Evolutionary conservation across 2,797 vertebrate genomes (phyloP), one percentile per base, ranked within the genome.

Genomic region (Myripristis jacobus): DNA sequence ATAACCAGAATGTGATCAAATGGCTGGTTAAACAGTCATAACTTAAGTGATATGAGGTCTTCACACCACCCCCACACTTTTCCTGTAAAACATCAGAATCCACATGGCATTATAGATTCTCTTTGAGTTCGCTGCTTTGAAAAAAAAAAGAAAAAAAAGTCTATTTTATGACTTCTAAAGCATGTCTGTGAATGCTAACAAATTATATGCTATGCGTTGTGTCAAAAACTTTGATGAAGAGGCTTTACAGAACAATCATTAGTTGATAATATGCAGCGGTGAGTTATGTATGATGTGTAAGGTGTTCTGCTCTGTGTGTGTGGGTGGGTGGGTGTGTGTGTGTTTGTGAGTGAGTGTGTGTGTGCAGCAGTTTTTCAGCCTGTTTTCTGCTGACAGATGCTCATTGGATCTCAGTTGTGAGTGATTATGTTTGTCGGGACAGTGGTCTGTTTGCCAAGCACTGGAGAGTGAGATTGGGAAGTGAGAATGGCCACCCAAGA

Each of bases 401-500:
- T 80, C 66, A 50, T 50, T 68, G 84, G 82, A 81, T 81, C 75
- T 59, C 64, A 47, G 64, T 74, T 55, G 70, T 62, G 75, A 80
- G 72, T 83, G 88, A 90, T 90, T 84, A 83, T 80, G 80, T 89
- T 90, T 89, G 85, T 88, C 84, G 86, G 78, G 73, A 83, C 43
- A 56, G 53, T 48, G 72, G 77, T 68, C 72, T 85, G 86, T 90
- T 90, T 90, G 87, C 73, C 5, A 68, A 87, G 83, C 84, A 71
- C 63, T 73, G 75, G 71, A 84, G 82, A 88, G 86, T 73, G 80
- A 87, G 85, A 86, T 89, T 83, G 87, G 62, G 47, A 74, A 73
- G 75, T 73, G 84, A 82, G 77, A 89, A 88, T 78, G 65, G 81
- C 75, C 57, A 63, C 79, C 80, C 34, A 60, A 79, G 85, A 92